Conservation (phyloP, 2,888 invertebrate species). For the Atrina japonica region DNA sequence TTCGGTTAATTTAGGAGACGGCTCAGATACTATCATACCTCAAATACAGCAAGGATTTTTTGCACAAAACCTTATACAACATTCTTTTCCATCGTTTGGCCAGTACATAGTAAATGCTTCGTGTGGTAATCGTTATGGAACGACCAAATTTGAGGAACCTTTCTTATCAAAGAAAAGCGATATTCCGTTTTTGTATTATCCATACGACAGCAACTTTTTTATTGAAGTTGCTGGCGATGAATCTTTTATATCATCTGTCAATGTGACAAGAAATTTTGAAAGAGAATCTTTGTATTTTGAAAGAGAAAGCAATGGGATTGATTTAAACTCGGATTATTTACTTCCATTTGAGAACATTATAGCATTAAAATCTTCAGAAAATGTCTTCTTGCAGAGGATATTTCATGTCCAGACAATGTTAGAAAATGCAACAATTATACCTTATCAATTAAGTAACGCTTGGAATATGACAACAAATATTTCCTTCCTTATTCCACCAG, state of each 20-base stretch:
- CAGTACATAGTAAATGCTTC: constrained; percentile 59
- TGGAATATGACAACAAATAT: constrained; percentile 66
- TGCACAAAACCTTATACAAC: constrained; percentile 29
- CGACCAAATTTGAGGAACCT: constrained; percentile 40
- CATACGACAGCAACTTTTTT: constrained; percentile 39
- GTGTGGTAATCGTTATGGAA: constrained; percentile 70
- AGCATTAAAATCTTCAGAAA: constrained; percentile 35
- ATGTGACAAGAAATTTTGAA: constrained; percentile 38
- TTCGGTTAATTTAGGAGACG: constrained; percentile 59
- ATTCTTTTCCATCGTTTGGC: constrained; percentile 63
- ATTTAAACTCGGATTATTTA: neutral
- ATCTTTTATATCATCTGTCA: constrained; percentile 48
- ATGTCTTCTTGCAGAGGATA: constrained; percentile 51
- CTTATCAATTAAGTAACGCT: constrained; percentile 50
- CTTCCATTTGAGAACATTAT: constrained; percentile 54
- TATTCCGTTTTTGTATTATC: constrained; percentile 54
- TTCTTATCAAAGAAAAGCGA: constrained; percentile 61
- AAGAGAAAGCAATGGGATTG: constrained; percentile 2
- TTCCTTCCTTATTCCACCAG: constrained; percentile 61
- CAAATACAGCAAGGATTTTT: constrained; percentile 46
- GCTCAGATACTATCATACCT: constrained; percentile 10
- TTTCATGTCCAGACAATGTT: constrained; percentile 56
- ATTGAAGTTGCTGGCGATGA: constrained; percentile 50
- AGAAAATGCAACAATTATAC: constrained; percentile 50
- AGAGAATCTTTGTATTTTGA: neutral